A percentile compares a stretch with the other conserved stretches of the same genome.
Conservation (phyloP, 2,113 vertebrate species). For the Callithrix jacchus region DNA sequence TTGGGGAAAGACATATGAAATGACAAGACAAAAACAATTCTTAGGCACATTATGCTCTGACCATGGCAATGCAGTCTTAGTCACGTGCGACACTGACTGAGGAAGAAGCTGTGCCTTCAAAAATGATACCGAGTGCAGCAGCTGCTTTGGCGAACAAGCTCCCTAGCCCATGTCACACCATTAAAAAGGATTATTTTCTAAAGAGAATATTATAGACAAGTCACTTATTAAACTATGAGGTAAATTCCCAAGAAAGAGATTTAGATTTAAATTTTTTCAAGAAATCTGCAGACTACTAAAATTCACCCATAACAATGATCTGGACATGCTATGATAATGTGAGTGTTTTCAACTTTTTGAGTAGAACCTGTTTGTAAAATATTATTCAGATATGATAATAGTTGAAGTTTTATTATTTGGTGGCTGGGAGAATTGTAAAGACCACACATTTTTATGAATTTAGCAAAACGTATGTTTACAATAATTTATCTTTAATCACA, state of each 20-base stretch:
- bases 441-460: not conserved
- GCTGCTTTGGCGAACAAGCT: conserved; percentile 73
- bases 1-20: not conserved
- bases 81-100: conserved; percentile 81
- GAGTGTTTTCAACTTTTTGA: not conserved
- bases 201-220: not conserved
- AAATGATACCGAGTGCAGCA: conserved; percentile 85
- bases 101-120: conserved; percentile 87
- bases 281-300: not conserved
- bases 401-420: conserved; percentile 6
- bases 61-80: conserved; percentile 73
- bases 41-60: conserved; percentile 58
- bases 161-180: not conserved
- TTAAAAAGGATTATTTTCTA: not conserved
- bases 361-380: not conserved
- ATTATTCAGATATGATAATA: not conserved
- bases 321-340: not conserved
- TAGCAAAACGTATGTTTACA: not conserved
- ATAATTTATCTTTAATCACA: not conserved
- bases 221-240: not conserved
- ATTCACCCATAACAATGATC: not conserved
- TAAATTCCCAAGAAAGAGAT: not conserved
- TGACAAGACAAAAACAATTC: not conserved
- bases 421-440: not conserved
- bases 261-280: not conserved